Base-by-base conservation (phyloP, 2,113 vertebrate genomes). In the Xiphophorus couchianus region DNA sequence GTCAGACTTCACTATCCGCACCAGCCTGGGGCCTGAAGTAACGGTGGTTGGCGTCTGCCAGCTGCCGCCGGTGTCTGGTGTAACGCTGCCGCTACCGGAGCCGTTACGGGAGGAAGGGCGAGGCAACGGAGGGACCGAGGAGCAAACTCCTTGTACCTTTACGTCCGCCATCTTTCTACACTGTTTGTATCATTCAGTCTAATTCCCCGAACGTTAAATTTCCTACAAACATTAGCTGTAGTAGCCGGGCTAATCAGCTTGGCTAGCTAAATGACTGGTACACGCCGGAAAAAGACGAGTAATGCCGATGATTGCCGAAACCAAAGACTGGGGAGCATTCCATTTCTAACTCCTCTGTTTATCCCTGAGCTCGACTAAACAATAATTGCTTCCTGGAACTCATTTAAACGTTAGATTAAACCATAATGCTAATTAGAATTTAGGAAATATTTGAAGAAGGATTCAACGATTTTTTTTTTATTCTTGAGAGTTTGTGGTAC, bases 1-100 rank as follows among this genome's bases (percentile, higher is more conserved):
- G 72, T 98, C 96, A 0, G 97, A 97, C 90, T 98, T 98, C 33
- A 98, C 95, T 84, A 99, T 97, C 31, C 96, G 96, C 10, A 98
- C 97, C 6, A 96, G 94, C 76, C 97, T 95, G 5, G 97, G 97
- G 31, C 97, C 97, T n/a, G 95, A 92, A 29, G 90, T 90, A 17
- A 91, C 85, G 81, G 90, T 90, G 62, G 90, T 90, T 6, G 85
- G 66, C 1, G 85, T 90, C 74, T 88, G 91, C 85, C 86, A 87
- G 75, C 88, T 54, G 83, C 70, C 84, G 82, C 81, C 84, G 78
- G 86, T 85, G 73, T 77, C 87, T 81, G 88, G 88, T 54, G 92
- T 90, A 76, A 84, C 76, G 76, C 71, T 72, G 60, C 86, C 87
- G 79, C 88, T 84, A n/a, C 86, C 81, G 31, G 91, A 88, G 79